A percentile compares a stretch with the other conserved stretches of the same genome.
These are phyloP conservation scores for Ivindomyrus marchei DNA, from an alignment of 2,113 vertebrate genomes.

Conservation along the genomic window DNA sequence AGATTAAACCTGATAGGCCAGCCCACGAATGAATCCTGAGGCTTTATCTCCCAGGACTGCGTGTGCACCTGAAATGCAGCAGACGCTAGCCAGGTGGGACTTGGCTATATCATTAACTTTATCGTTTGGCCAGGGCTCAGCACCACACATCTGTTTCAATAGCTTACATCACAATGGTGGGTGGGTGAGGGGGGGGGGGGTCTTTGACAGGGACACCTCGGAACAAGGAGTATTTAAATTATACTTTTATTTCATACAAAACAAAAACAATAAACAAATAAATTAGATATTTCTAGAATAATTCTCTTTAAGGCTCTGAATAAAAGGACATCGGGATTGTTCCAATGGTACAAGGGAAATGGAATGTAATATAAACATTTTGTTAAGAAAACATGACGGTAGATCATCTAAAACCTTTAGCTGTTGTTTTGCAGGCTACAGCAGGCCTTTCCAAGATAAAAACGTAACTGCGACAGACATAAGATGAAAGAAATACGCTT, in stretches of 20 bases:
- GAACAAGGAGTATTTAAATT: conserved; percentile 55
- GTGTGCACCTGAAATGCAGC: not conserved
- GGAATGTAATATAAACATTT: conserved; percentile 39
- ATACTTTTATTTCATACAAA: conserved; percentile 73
- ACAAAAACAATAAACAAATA: conserved; percentile 71
- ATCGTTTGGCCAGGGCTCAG: not conserved
- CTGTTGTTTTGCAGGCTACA: not conserved
- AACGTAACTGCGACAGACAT: not conserved
- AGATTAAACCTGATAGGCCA: conserved; percentile 8
- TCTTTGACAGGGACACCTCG: not conserved
- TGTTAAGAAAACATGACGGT: not conserved
- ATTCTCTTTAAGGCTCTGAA: conserved; percentile 51
- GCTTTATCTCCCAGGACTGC: not conserved
- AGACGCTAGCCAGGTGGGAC: not conserved
- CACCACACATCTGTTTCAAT: not conserved
- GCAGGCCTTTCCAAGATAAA: not conserved
- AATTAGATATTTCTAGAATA: conserved; percentile 73
- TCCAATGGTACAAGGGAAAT: conserved; percentile 35
- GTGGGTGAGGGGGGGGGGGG: too few relatives aligned
- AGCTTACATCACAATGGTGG: not conserved
- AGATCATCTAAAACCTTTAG: not conserved
- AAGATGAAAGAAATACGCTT: not conserved
- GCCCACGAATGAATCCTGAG: not conserved
- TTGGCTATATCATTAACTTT: not conserved
- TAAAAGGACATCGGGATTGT: conserved; percentile 49